A percentile compares a stretch with the other conserved stretches of the same genome.
These are phyloP conservation scores for Brenthis ino DNA, from an alignment of 2,888 invertebrate genomes.

Conservation along the genomic window DNA sequence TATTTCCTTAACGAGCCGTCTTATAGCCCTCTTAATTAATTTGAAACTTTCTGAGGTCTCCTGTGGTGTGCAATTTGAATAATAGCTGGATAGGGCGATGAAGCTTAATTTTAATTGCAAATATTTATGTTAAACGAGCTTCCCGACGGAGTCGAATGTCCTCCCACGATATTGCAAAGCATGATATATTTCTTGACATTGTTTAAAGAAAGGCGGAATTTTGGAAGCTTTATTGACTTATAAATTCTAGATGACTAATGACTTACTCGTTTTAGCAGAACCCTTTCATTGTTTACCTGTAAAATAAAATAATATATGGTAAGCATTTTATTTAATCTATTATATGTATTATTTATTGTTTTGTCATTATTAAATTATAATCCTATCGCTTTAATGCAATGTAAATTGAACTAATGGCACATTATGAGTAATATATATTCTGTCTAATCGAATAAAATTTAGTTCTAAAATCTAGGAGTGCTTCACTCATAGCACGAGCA, in stretches of 20 bases:
- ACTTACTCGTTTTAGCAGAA: conserved; percentile 14
- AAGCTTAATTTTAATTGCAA: conserved; percentile 81
- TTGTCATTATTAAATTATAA: too few species aligned
- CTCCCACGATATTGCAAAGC: conserved; percentile 63
- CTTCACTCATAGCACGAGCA: conserved; percentile 27
- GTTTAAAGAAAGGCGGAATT: conserved; percentile 39
- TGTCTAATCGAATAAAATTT: conserved; percentile 16
- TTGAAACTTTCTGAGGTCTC: conserved; percentile 82
- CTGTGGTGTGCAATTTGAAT: conserved; percentile 80
- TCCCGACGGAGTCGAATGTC: conserved; percentile 47
- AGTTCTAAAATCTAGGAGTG: conserved; percentile 17
- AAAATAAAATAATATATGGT: not conserved
- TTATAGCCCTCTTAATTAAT: conserved; percentile 82
- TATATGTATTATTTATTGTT: too few species aligned
- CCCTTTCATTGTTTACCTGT: conserved; percentile 15
- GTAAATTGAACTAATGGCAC: too few species aligned
- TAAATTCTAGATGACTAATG: conserved; percentile 10
- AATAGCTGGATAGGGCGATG: conserved; percentile 78
- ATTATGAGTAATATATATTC: too few species aligned
- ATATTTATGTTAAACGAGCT: conserved; percentile 80
- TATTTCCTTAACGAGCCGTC: conserved; percentile 81
- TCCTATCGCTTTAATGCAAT: too few species aligned
- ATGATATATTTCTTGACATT: conserved; percentile 67
- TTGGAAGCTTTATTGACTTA: conserved; percentile 28
- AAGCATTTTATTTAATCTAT: not conserved